phyloP scores from a whole-genome alignment of 2,888 invertebrate species.

The Hyppa rectilinea region DNA sequence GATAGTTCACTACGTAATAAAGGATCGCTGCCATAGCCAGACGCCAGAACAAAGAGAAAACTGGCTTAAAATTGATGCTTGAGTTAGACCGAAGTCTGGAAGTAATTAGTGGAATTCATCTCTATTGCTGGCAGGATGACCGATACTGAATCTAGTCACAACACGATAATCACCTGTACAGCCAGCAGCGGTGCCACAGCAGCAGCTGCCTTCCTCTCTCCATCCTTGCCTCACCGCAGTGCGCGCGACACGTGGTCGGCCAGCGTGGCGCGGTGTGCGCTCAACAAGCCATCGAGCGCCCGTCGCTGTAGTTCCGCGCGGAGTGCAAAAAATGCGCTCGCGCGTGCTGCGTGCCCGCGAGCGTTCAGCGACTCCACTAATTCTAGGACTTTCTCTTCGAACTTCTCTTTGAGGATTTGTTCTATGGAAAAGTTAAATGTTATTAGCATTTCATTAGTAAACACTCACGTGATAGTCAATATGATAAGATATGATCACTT shows the following conservation, averaged over 20 bases:
- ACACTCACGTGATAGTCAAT: background rate
- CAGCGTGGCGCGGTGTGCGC: slow-evolving; percentile 94
- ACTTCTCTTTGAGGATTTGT: slow-evolving; percentile 90
- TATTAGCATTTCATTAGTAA: background rate
- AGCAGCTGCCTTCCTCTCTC: slow-evolving; percentile 96
- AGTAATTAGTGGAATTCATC: too few relatives aligned
- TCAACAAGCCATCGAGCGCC: slow-evolving; percentile 94
- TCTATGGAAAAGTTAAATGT: slow-evolving; percentile 79
- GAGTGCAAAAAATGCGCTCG: slow-evolving; percentile 93
- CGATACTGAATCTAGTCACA: background rate
- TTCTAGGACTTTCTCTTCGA: slow-evolving; percentile 97
- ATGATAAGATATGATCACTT: too few relatives aligned
- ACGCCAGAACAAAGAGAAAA: background rate
- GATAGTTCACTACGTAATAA: background rate
- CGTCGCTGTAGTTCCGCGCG: slow-evolving; percentile 94
- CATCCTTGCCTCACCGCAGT: slow-evolving; percentile 95
- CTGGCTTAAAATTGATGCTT: too few relatives aligned
- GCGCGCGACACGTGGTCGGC: slow-evolving; percentile 95
- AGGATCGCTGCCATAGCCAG: background rate
- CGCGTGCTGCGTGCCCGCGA: slow-evolving; percentile 96
- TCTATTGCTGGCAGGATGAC: background rate
- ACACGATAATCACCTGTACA: slow-evolving; percentile 92
- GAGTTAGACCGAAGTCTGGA: background rate
- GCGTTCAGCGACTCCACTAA: slow-evolving; percentile 96
- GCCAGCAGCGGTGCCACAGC: slow-evolving; percentile 95